phyloP scores from a whole-genome alignment of 2,113 vertebrate species.

The Lamprologus callipterus region DNA sequence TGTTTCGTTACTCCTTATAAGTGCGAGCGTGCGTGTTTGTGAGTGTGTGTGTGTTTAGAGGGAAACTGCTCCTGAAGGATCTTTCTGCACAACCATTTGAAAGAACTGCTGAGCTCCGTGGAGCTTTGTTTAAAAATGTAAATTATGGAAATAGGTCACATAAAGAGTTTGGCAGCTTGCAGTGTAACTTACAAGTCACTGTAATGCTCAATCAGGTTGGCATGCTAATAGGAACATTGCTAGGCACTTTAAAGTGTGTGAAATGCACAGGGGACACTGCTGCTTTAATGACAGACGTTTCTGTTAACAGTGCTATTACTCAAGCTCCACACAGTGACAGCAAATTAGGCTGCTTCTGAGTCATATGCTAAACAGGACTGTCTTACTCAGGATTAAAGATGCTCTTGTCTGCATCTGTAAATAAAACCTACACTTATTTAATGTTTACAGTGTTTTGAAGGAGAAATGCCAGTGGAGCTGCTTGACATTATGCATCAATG shows the following conservation, averaged over 20 bases:
- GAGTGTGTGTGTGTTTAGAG: not conserved
- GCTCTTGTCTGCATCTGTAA: not conserved
- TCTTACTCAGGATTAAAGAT: not conserved
- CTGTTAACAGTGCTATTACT: slow-evolving; percentile 31
- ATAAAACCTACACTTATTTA: slow-evolving; percentile 9
- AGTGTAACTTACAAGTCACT: slow-evolving; percentile 46
- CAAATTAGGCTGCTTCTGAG: slow-evolving; percentile 36
- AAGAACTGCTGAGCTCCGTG: slow-evolving; percentile 52
- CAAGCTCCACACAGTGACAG: slow-evolving; percentile 27
- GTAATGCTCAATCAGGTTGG: slow-evolving; percentile 46
- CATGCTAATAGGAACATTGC: slow-evolving; percentile 48
- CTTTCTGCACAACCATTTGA: slow-evolving; percentile 23
- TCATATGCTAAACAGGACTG: slow-evolving; percentile 16
- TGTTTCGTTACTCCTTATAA: not conserved
- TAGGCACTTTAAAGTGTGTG: slow-evolving; percentile 35
- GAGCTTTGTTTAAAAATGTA: slow-evolving; percentile 68
- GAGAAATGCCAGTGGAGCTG: not conserved
- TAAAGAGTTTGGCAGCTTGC: slow-evolving; percentile 55
- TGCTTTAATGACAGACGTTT: slow-evolving; percentile 37
- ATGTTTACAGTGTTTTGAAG: not conserved
- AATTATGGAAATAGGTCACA: slow-evolving; percentile 76
- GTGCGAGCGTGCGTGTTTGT: not conserved
- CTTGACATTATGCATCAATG: not conserved
- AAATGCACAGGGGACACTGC: slow-evolving; percentile 8
- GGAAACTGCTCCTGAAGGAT: slow-evolving; percentile 33